phyloP scores from a whole-genome alignment of 2,888 invertebrate species.

The Fissipunctia ypsillon region DNA sequence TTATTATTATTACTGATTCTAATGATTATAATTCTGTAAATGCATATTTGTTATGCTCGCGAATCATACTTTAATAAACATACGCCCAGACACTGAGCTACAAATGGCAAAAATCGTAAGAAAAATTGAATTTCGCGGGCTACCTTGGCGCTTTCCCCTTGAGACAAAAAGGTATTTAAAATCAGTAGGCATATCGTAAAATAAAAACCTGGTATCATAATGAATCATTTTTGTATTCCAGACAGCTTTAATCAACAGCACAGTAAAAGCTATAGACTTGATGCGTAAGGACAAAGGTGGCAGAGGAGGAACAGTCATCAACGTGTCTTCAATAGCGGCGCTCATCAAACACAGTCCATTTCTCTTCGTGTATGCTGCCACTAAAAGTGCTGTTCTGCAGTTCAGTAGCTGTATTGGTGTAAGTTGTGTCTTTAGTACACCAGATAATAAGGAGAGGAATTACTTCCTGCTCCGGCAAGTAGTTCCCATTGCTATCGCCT shows the following conservation, averaged over 20 bases:
- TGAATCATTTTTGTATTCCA: slow-evolving; percentile 29
- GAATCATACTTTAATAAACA: too few species aligned
- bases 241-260: slow-evolving; percentile 69
- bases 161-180: too few species aligned
- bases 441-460: background rate
- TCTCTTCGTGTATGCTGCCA: slow-evolving; percentile 67
- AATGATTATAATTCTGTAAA: too few species aligned
- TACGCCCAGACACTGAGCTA: too few species aligned
- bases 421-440: background rate
- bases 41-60: too few species aligned
- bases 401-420: slow-evolving; percentile 73
- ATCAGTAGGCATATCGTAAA: too few species aligned
- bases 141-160: too few species aligned
- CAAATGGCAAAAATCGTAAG: too few species aligned
- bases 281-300: slow-evolving; percentile 68
- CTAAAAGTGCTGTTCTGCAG: slow-evolving; percentile 72
- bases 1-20: too few species aligned
- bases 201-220: too few species aligned
- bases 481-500: too few species aligned
- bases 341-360: slow-evolving; percentile 55
- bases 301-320: slow-evolving; percentile 71
- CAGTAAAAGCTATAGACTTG: slow-evolving; percentile 39
- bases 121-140: too few species aligned
- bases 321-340: slow-evolving; percentile 70
- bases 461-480: background rate